Base-by-base conservation (phyloP, 1,140 invertebrate genomes). In the Dinoponera quadriceps region DNA sequence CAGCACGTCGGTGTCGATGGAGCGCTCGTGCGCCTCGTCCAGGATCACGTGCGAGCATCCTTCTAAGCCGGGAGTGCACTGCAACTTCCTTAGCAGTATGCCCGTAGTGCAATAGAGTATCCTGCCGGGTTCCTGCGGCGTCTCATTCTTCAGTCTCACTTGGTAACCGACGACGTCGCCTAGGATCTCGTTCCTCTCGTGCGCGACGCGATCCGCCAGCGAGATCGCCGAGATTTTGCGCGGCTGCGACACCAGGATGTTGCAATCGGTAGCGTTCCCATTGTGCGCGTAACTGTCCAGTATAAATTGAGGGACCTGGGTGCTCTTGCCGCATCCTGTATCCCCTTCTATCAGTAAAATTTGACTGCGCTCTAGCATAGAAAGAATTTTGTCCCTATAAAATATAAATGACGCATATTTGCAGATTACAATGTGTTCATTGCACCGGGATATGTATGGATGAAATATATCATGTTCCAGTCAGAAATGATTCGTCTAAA, bases 281-380 rank as follows among this genome's bases (percentile, higher is more conserved):
- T 84, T 68, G 60, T 59, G 3, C 18, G 74, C 59, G 75, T 87
- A 98, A 88, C 97, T 95, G 92, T 99, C 98, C 18, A 99, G 92
- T 85, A 99, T 97, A 91, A 97, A 99, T 93, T 99, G 98, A 1
- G 98, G 98, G 25, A 99, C 96, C 95, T 98, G 97, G 0, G 98
- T 98, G 86, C 97, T 97, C 94, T 98, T 98, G 20, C 98, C 98
- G 91, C 97, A 98, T 18, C 98, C 98, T 1, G 98, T 98, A 87
- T 98, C 97, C 11, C 97, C 98, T 87, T 97, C 97, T 74, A 98
- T 97, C 13, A 98, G 95, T 57, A 98, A 93, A 7, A 98, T 96
- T 93, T 95, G 94, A 91, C 94, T 90, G 11, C 91, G 82, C 49
- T 90, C 48, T 14, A 94, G 20, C 14, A 73, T 18, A 75, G 83